Evolutionary conservation across 2,113 vertebrate species (phyloP).

Genomic region (Prolemur simus): DNA sequence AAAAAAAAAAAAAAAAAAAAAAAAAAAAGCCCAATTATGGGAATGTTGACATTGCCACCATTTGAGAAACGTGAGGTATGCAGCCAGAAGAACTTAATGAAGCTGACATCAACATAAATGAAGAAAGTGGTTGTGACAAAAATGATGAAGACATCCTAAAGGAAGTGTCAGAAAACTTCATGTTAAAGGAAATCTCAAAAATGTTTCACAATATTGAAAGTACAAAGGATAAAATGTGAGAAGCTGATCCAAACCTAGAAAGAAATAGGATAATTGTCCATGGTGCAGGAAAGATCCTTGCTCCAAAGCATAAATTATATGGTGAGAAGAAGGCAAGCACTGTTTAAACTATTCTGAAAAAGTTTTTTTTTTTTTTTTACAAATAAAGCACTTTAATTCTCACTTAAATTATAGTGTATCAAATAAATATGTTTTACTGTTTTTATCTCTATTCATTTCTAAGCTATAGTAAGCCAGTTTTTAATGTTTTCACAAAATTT

Average conservation of each 20-base stretch:
- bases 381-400: conserved; percentile 21
- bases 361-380: background rate
- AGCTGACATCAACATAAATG: background rate
- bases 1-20: background rate
- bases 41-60: background rate
- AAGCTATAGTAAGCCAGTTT: background rate
- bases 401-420: background rate
- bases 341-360: background rate
- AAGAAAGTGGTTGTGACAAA: background rate
- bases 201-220: background rate
- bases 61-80: background rate
- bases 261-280: background rate
- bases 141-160: background rate
- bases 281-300: background rate
- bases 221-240: background rate
- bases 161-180: background rate
- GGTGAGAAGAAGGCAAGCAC: background rate
- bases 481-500: background rate
- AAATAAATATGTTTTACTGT: background rate
- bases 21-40: background rate
- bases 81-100: background rate
- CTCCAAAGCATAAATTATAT: background rate
- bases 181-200: background rate
- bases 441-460: background rate
- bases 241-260: background rate